Base-by-base conservation (phyloP, 2,113 vertebrate genomes). In the Heliornis fulica region DNA sequence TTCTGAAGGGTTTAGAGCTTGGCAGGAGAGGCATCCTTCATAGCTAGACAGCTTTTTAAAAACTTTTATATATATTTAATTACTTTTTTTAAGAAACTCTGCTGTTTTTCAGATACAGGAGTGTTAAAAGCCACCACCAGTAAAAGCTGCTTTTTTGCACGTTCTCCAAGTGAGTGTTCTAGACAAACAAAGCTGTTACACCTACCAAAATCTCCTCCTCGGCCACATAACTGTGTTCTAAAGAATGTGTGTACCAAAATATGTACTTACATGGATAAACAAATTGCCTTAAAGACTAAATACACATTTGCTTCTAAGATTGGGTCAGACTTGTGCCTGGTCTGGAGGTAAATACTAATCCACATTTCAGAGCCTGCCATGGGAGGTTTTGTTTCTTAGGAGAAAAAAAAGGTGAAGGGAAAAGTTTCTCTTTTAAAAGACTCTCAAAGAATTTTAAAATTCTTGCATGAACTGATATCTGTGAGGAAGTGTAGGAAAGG, bases 281-380 rank as follows among this genome's bases (percentile, higher is more conserved):
- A 34, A 88, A 70, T 91, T 97, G 97, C 97, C 97, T 97, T 97
- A 97, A 97, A 80, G 81, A 70, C 79, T 95, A 64, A 88, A 90
- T 84, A 94, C 90, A 91, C 91, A 86, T 96, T 97, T 97, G 88
- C 88, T 88, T 96, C 92, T 43, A 8, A 63, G 95, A 68, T 41
- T 94, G 93, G 89, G 3, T 40, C 36, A 15, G 54, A 8, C 38
- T 53, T 3, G 29, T 88, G 92, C 87, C 92, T 94, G 43, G 88
- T 36, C 90, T 95, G 86, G 96, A 92, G 95, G 96, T 94, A 96
- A 97, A 97, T 94, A n/a, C n/a, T n/a, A 95, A 90, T 72, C 86
- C 91, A 41, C 56, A 93, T 85, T 88, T 91, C 94, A 83, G 69
- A 96, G 86, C 75, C 79, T 91, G 76, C 85, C 94, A 41, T 83